Evolutionary conservation across 2,797 vertebrate species (phyloP).

Genomic region (Peromyscus attwateri): DNA sequence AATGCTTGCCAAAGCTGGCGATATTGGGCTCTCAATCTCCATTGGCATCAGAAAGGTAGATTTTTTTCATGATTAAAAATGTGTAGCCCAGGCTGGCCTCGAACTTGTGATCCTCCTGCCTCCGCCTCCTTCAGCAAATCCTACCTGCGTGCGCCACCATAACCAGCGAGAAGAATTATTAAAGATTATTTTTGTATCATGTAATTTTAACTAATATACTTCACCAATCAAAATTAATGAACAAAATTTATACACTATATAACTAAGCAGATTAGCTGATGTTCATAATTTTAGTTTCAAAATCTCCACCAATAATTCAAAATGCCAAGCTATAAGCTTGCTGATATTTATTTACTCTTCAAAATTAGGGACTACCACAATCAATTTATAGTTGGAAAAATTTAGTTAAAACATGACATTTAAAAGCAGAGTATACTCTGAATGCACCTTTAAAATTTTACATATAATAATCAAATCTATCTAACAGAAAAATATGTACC

Average conservation of each 20-base stretch:
- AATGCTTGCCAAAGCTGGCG: no score
- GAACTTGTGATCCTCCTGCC: no score
- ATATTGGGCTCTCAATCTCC: no score
- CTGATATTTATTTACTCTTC: neutral
- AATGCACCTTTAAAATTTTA: neutral
- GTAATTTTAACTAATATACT: neutral
- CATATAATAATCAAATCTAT: neutral
- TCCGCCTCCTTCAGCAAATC: no score
- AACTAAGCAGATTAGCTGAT: neutral
- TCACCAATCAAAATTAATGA: neutral
- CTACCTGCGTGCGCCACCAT: no score
- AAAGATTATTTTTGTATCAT: neutral
- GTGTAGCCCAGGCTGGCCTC: no score
- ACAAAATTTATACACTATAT: neutral
- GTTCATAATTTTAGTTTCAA: neutral
- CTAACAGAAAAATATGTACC: neutral
- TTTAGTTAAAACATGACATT: neutral
- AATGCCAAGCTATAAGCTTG: neutral
- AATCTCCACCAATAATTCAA: neutral
- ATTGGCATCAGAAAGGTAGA: no score
- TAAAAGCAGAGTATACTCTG: neutral
- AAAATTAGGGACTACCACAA: neutral
- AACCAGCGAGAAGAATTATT: no score
- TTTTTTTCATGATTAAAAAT: no score
- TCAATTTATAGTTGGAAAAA: neutral